Percentiles rank a stretch among this genome's conserved stretches.
Evolutionary conservation across 2,888 invertebrate species (phyloP).

Genomic region (Unio delphinus): DNA sequence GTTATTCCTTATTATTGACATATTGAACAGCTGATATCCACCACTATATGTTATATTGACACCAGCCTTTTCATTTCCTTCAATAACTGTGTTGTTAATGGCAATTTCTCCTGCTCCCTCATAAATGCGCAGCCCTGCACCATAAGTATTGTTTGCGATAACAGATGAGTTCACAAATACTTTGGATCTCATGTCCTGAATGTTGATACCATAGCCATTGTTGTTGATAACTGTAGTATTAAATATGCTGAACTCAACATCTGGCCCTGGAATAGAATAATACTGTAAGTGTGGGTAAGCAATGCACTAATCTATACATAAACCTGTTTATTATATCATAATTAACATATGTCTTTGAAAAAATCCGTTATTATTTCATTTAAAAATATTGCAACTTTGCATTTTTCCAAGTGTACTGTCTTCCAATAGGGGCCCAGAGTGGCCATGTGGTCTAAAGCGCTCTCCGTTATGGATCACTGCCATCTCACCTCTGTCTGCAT

Average conservation of each 20-base stretch:
- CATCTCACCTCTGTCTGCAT: too few species aligned
- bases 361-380: too few species aligned
- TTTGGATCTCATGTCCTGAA: slow-evolving; percentile 91
- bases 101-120: slow-evolving; percentile 95
- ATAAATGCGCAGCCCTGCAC: slow-evolving; percentile 90
- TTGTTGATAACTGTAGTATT: slow-evolving; percentile 90
- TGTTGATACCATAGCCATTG: slow-evolving; percentile 93
- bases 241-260: slow-evolving; percentile 77
- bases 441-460: too few species aligned
- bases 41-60: slow-evolving; percentile 96
- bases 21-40: slow-evolving; percentile 92
- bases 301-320: too few species aligned
- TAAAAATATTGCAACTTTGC: too few species aligned
- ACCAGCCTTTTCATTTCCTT: slow-evolving; percentile 83
- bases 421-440: too few species aligned
- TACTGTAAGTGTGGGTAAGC: too few species aligned
- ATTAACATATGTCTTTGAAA: too few species aligned
- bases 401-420: too few species aligned
- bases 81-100: slow-evolving; percentile 89
- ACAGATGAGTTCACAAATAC: slow-evolving; percentile 88
- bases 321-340: too few species aligned
- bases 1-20: slow-evolving; percentile 88
- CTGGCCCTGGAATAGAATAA: slow-evolving; percentile 45
- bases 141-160: slow-evolving; percentile 85
- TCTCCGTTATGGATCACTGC: too few species aligned